These are phyloP conservation scores for Ancistrus triradiatus DNA, from an alignment of 2,113 vertebrate genomes.

Conservation along the genomic window DNA sequence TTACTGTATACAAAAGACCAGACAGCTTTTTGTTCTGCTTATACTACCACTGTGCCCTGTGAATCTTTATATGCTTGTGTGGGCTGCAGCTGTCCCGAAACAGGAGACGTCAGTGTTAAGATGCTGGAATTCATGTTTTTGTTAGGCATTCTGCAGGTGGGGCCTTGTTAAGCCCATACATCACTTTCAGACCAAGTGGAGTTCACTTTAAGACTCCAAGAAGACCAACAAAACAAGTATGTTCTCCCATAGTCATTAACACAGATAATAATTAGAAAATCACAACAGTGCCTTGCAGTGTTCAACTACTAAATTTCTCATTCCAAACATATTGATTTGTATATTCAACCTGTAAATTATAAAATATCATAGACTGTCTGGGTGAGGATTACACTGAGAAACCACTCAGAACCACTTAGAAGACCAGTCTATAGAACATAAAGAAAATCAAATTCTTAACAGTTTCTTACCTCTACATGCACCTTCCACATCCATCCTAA, in stretches of 20 bases:
- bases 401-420: too few relatives aligned
- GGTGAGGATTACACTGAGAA: too few relatives aligned
- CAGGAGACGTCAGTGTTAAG: conserved; percentile 41
- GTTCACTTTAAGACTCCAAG: conserved; percentile 23
- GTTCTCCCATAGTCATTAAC: conserved; percentile 5
- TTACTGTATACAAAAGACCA: too few relatives aligned
- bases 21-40: conserved; percentile 67
- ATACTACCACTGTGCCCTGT: conserved; percentile 61
- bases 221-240: conserved; percentile 5
- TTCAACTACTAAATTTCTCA: conserved; percentile 2
- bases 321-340: too few relatives aligned
- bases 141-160: conserved; percentile 52
- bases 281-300: neutral
- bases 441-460: too few relatives aligned
- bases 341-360: too few relatives aligned
- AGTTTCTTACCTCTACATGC: too few relatives aligned
- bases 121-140: conserved; percentile 53
- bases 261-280: neutral
- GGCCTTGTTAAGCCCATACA: conserved; percentile 33
- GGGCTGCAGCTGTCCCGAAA: conserved; percentile 45
- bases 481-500: too few relatives aligned
- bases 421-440: too few relatives aligned
- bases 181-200: conserved; percentile 18
- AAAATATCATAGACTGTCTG: too few relatives aligned
- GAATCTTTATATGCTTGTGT: conserved; percentile 53